Percentiles rank a stretch among this genome's conserved stretches.
phyloP scores from a whole-genome alignment of 2,113 vertebrate genomes.

The Aphyosemion australe region DNA sequence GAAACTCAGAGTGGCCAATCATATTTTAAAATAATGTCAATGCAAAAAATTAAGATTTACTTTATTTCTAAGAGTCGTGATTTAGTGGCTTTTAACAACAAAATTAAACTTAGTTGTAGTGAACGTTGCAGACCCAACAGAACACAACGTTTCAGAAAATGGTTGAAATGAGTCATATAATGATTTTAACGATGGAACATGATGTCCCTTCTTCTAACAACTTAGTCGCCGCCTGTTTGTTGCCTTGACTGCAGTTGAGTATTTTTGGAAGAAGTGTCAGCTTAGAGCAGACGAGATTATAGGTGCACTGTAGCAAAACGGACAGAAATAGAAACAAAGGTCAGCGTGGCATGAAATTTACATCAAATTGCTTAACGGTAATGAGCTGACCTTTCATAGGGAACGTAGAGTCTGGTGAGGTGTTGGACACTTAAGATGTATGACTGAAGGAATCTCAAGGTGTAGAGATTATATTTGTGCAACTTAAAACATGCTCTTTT shows the following conservation, averaged over 20 bases:
- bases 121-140: no score
- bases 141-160: background rate
- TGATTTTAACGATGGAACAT: conserved; percentile 9
- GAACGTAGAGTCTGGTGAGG: conserved; percentile 4
- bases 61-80: no score
- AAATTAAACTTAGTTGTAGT: no score
- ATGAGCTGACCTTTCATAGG: conserved; percentile 61
- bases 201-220: conserved; percentile 20
- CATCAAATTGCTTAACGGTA: conserved; percentile 66
- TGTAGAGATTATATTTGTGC: background rate
- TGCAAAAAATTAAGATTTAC: no score
- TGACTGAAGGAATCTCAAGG: background rate
- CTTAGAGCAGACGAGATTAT: conserved; percentile 33
- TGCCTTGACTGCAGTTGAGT: conserved; percentile 16
- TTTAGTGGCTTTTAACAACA: no score
- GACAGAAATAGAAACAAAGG: conserved; percentile 70
- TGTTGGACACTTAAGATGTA: conserved; percentile 20
- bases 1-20: no score
- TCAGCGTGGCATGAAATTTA: conserved; percentile 65
- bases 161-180: conserved; percentile 2
- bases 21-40: no score
- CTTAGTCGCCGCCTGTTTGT: conserved; percentile 8
- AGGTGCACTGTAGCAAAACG: conserved; percentile 38
- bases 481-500: background rate
- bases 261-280: conserved; percentile 62